Conservation (phyloP, 2,797 vertebrate genomes). For the Parambassis ranga region DNA sequence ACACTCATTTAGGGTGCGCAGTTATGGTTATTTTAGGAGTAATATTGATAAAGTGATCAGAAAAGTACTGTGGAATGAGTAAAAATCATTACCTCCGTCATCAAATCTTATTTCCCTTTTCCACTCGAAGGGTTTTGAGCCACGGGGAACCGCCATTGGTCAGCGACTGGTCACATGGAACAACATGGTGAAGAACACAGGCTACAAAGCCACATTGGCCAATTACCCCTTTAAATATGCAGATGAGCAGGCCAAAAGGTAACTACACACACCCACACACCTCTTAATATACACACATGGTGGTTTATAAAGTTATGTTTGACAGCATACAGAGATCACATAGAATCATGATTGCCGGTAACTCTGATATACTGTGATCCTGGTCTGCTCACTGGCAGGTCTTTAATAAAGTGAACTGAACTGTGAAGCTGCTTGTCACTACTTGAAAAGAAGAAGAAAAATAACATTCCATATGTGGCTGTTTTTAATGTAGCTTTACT, state of each 20-base stretch:
- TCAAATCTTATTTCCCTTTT: not conserved
- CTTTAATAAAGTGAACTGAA: too few species aligned
- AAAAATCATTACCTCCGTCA: too few species aligned
- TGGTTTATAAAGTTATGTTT: not conserved
- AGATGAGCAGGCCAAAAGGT: conserved; percentile 97
- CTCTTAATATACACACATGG: not conserved
- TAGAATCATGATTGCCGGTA: too few species aligned
- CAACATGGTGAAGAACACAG: conserved; percentile 99
- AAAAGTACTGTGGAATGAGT: too few species aligned
- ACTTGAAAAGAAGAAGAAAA: too few species aligned
- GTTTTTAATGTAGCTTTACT: not conserved
- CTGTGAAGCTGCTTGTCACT: too few species aligned
- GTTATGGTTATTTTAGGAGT: too few species aligned
- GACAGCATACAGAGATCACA: too few species aligned
- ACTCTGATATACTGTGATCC: too few species aligned
- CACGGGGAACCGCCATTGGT: conserved; percentile 95
- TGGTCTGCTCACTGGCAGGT: too few species aligned
- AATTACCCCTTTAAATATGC: conserved; percentile 99
- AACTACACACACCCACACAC: conserved; percentile 13
- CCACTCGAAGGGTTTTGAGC: conserved; percentile 92
- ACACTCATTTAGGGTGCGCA: too few species aligned
- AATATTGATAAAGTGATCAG: too few species aligned
- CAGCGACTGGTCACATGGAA: conserved; percentile 97
- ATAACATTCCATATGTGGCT: not conserved
- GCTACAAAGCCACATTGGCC: conserved; percentile 96